Evolutionary conservation across 2,113 vertebrate species (phyloP), one percentile per base, ranked within the genome.

Genomic region (Accipiter cooperii): DNA sequence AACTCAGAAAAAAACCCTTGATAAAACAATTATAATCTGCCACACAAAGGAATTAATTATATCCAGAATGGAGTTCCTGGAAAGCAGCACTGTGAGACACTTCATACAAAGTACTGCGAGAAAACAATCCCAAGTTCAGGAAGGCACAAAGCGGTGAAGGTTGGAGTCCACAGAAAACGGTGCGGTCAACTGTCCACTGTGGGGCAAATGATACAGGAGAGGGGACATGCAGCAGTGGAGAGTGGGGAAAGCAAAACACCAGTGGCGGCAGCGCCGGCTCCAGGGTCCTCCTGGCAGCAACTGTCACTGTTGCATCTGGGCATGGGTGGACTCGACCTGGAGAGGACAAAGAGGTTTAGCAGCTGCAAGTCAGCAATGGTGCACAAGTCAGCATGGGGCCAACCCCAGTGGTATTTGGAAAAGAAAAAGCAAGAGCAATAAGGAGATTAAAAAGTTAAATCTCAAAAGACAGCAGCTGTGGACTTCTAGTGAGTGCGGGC

Each of bases 11-110:
- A 91, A 78, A 51, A 8, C 5, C 58, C 69, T 84, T 93, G 87
- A 94, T 84, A 95, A 78, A 91, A 95, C 94, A 95, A 96, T 91
- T 96, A 94, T 75, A 95, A 87, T 78, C 74, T 84, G n/a, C 78
- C 38, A 89, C 20, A 2, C 60, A 47, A 54, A 82, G 81, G 65
- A 91, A 93, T 87, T 94, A 38, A 75, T 93, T 25, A 0, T 57
- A 55, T 84, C 90, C 87, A 68, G 87, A 91, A 42, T 33, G 54
- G 65, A 89, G 68, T 93, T 96, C 92, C 87, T 94, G 92, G 78
- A 95, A 94, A 97, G 94, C 85, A 85, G 88, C 19, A 51, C 29
- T 9, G n/a, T 42, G 61, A 93, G 46, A 52, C 20, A 19, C 42
- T 84, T 46, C 22, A 22, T 33, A 49, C 19, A 40, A 95, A 93